Evolutionary conservation across 2,888 invertebrate genomes (phyloP).

Genomic region (Plebejus anna): DNA sequence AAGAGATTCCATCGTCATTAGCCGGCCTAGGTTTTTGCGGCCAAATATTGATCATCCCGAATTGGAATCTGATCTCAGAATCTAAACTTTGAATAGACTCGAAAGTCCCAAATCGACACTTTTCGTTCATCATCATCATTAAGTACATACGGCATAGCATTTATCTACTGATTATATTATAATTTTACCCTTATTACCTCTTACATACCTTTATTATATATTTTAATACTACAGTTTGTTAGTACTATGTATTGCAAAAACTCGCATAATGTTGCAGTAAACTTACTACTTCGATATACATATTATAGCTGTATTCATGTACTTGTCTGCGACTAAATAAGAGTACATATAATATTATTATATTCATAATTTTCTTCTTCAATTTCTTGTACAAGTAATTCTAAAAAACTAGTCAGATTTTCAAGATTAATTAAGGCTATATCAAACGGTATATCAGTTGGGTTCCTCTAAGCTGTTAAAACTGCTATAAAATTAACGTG

Average conservation of each 20-base stretch:
- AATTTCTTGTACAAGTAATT: neutral
- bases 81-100: conserved; percentile 23
- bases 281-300: too few relatives aligned
- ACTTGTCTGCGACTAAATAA: too few relatives aligned
- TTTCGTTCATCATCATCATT: neutral
- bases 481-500: neutral
- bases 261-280: too few relatives aligned
- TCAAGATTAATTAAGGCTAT: neutral
- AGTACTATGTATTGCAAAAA: neutral
- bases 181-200: neutral
- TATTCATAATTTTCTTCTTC: neutral
- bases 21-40: conserved; percentile 40
- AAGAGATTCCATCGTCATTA: conserved; percentile 47
- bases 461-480: conserved; percentile 5
- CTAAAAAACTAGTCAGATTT: neutral
- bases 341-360: neutral
- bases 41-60: conserved; percentile 40
- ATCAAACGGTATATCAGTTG: neutral
- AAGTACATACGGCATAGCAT: neutral
- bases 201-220: too few relatives aligned
- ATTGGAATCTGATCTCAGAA: conserved; percentile 35
- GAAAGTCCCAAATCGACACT: conserved; percentile 6
- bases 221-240: neutral
- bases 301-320: too few relatives aligned
- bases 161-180: neutral